A percentile compares a stretch with the other conserved stretches of the same genome.
Evolutionary conservation across 2,888 invertebrate genomes (phyloP).

Genomic region (Glaucopsyche alexis): DNA sequence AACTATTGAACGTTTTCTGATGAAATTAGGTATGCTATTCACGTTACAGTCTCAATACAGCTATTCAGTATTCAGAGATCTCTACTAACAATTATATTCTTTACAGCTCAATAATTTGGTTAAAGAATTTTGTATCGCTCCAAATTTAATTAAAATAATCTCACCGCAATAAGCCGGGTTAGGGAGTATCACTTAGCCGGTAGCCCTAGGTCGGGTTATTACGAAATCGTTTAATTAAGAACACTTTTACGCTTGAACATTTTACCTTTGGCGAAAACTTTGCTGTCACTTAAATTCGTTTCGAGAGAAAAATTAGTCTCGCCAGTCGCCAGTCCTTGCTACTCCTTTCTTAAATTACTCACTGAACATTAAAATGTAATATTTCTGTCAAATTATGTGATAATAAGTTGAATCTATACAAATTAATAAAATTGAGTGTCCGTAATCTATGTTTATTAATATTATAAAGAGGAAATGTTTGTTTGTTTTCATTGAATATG

Average conservation of each 20-base stretch:
- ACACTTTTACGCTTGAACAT: background rate
- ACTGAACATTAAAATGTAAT: too few relatives aligned
- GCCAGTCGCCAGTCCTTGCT: too few relatives aligned
- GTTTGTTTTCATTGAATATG: too few relatives aligned
- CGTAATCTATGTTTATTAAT: too few relatives aligned
- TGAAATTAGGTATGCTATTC: background rate
- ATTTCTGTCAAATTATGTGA: too few relatives aligned
- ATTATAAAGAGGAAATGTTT: too few relatives aligned
- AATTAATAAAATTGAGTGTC: too few relatives aligned
- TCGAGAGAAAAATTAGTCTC: background rate
- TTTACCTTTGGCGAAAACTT: background rate
- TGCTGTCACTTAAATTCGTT: slow-evolving; percentile 1
- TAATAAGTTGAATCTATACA: too few relatives aligned
- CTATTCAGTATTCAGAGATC: background rate
- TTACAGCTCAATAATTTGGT: background rate
- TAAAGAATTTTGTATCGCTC: background rate
- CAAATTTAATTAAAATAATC: background rate
- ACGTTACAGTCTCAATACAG: background rate
- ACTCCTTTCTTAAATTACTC: too few relatives aligned
- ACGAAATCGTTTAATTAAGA: slow-evolving; percentile 3
- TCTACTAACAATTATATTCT: background rate
- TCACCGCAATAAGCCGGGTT: background rate
- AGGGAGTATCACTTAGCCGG: background rate
- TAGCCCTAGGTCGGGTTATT: slow-evolving; percentile 1
- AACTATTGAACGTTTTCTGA: background rate